Base-by-base conservation (phyloP, 2,113 vertebrate genomes). In the Rhodinocichla rosea region DNA sequence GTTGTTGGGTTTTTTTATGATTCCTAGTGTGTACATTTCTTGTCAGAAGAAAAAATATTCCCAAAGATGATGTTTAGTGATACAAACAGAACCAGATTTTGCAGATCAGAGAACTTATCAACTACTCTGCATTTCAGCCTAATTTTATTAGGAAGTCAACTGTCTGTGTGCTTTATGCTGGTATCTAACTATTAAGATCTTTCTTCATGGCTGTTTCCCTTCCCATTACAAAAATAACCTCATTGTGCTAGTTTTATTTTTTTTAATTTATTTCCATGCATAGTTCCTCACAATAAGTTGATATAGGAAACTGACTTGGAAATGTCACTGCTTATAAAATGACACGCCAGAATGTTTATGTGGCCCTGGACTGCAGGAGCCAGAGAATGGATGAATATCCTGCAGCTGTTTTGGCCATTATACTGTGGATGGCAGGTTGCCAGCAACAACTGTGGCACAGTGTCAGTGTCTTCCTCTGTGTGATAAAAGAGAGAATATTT, bases 401-500 rank as follows among this genome's bases (percentile, higher is more conserved):
- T 90, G 88, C 33, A 33, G 83, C 75, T 57, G 67, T 95, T 91
- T 87, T 91, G 83, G 85, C 88, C 65, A 90, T 94, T 79, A 39
- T 90, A 65, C 59, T 3, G 4, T 65, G 42, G 64, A 64, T 86
- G 89, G 92, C 93, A 68, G 30, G 67, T 90, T 94, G 82, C 89
- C 95, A 94, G 60, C 57, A 85, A 73, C 56, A 70, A 82, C 83
- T 69, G 23, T 44, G 30, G 64, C 44, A 35, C 60, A 56, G 49
- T 91, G 57, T 93, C 84, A 57, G 50, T 85, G 47, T 47, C 71
- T 92, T 95, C 68, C 68, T 92, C 78, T 39, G 44, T 85, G 71
- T 85, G 55, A 92, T 90, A 80, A 89, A 91, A 93, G 53, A 76
- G 64, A 81, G 70, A 75, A 65, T 33, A 44, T 95, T 96, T 97